Evolutionary conservation across 2,888 invertebrate species (phyloP), one percentile per base, ranked within the genome.

Genomic region (Torymus aiolomorphi): DNA sequence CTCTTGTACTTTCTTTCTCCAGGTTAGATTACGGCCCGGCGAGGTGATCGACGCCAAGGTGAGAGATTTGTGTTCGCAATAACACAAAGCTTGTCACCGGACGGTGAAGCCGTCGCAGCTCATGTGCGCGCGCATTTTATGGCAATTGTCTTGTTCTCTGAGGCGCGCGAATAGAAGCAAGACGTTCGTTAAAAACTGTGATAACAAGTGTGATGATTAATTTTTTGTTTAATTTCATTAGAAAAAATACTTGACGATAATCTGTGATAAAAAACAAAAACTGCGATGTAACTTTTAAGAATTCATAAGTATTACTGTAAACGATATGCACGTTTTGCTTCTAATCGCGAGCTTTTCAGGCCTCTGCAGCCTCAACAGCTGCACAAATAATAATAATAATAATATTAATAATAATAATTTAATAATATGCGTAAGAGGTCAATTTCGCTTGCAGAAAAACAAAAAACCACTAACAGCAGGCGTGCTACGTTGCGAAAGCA

Each of bases 1-100:
- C 76, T 85, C 83, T 42, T 80, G 83, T 88, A 84, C 77, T 88
- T 89, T 42, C 42, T 42, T 92, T 92, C 92, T 91, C 91, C 93
- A 94, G 94, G 93, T 92, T 92, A 94, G 93, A 92, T 94, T 95
- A 92, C 94, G 95, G 91, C 95, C 95, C 90, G 95, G 95, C 92
- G 95, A 95, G 92, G 93, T 95, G 90, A 92, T 93, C 91, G 94
- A 95, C 91, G 92, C 92, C 91, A 95, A 95, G 95, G 95, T 95
- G 94, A 93, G 94, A 93, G 93, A 92, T 92, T 93, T 93, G 93
- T 92, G 92, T 92, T 89, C 89, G 88, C 87, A 89, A 90, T 90
- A 91, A 91, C 91, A 91, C 91, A 91, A 91, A 91, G 91, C 91
- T 91, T 91, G 91, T 91, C 91, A 88, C 83, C 85, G 85, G 85